Conservation (phyloP, 2,797 vertebrate genomes). For the Apogon talboti region DNA sequence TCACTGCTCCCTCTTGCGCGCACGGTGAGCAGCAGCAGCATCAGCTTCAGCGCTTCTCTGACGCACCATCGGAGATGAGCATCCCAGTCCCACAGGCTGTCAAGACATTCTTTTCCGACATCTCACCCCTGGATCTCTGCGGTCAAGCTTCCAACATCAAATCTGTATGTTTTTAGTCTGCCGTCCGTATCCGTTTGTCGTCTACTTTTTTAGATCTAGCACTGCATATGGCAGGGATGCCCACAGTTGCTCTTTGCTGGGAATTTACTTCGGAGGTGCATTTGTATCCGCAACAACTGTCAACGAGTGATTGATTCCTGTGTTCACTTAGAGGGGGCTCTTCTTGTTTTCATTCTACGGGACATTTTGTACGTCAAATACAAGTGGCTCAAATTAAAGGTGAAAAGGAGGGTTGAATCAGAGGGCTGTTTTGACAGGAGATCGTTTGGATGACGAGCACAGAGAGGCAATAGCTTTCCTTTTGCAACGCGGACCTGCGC, state of each 20-base stretch:
- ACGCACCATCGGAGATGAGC: conserved; percentile 79
- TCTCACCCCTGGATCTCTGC: conserved; percentile 64
- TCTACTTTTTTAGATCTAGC: conserved; percentile 24
- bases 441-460: conserved; percentile 69
- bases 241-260: conserved; percentile 69
- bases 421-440: conserved; percentile 60
- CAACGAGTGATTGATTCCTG: conserved; percentile 66
- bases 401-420: conserved; percentile 51
- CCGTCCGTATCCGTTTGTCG: conserved; percentile 1
- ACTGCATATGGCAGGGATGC: conserved; percentile 61
- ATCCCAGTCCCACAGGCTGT: conserved; percentile 73
- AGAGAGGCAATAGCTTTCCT: conserved; percentile 52
- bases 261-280: conserved; percentile 80
- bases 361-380: conserved; percentile 59
- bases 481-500: conserved; percentile 54
- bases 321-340: conserved; percentile 28
- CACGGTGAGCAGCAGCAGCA: conserved; percentile 64
- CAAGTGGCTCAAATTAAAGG: conserved; percentile 48
- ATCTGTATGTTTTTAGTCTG: conserved; percentile 7
- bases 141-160: conserved; percentile 41
- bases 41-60: conserved; percentile 74
- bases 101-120: conserved; percentile 63
- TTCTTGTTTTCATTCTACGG: conserved; percentile 40
- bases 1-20: conserved; percentile 79
- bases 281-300: conserved; percentile 73